Base-by-base conservation (phyloP, 2,888 invertebrate species). In the Myopa testacea region DNA sequence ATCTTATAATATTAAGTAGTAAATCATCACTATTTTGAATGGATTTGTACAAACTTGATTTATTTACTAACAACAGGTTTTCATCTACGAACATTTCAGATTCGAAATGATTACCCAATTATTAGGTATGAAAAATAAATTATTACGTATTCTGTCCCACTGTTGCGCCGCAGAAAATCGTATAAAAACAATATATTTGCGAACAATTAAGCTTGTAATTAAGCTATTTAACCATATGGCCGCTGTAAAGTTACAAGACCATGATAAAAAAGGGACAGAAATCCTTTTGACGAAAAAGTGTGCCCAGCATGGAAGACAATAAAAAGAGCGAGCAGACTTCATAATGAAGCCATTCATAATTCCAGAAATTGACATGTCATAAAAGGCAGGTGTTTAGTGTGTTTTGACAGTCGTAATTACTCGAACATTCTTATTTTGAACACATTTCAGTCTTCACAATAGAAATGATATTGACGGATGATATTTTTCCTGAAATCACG, bases 311-410 rank as follows among this genome's bases (percentile, higher is more conserved):
- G 55, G 10, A 55, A 55, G 10, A 55, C 3, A 55, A 45, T 26
- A 26, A 26, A 26, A 26, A 26, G 26, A 26, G 26, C 45, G 26
- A 26, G 26, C 45, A 6, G 45, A 45, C 45, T 45, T 10, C 55
- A 12, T 55, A 55, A 55, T 55, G 55, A 55, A 55, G 55, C 10
- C 14, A 16, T 10, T 67, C 40, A 65, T 65, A 65, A 37, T 40
- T 37, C 65, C 4, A 65, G 37, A 38, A 50, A 70, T 70, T 70
- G 70, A 70, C 52, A 70, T 70, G 70, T 70, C 70, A 70, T 16
- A 70, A 52, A 19, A 19, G 50, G 45, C 70, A 52, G 52, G 10
- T 70, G 52, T 26, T 16, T 26, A 19, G 45, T 70, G 52, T 16
- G 34, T 55, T 52, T 34, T 70, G 70, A 70, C 70, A 70, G 19